Conservation (phyloP, 1,140 invertebrate genomes). For the Marisa cornuarietis region DNA sequence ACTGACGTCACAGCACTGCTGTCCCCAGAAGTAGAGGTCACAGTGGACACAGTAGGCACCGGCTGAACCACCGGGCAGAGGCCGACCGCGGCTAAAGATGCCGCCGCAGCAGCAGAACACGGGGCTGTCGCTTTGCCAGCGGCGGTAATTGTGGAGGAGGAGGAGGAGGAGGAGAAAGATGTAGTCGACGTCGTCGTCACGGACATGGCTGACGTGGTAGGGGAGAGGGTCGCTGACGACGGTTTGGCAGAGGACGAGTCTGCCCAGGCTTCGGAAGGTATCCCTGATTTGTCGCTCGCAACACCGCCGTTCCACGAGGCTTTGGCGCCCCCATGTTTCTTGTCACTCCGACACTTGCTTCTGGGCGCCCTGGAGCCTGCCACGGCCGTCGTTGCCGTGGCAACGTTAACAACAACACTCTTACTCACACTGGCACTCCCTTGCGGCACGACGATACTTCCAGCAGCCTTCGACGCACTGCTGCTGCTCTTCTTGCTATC, state of each 20-base stretch:
- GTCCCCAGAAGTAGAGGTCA: conserved; percentile 25
- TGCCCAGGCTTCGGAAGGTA: neutral
- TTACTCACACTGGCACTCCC: too few relatives aligned
- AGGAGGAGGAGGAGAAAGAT: neutral
- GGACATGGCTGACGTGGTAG: neutral
- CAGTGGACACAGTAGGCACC: conserved; percentile 22
- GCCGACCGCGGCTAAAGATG: too few relatives aligned
- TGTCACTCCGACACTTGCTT: too few relatives aligned
- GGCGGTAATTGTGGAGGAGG: neutral
- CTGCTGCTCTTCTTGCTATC: too few relatives aligned
- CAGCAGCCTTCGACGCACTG: too few relatives aligned
- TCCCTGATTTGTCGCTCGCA: too few relatives aligned
- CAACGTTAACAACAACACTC: too few relatives aligned
- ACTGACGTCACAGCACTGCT: conserved; percentile 19
- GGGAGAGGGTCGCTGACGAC: neutral
- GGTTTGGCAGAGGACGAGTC: neutral
- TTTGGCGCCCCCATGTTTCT: too few relatives aligned
- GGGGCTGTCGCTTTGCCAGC: neutral
- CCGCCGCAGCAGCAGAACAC: neutral
- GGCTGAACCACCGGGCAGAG: neutral
- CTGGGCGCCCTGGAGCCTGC: too few relatives aligned
- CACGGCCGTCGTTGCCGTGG: too few relatives aligned
- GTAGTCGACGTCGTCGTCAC: neutral
- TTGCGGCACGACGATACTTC: too few relatives aligned
- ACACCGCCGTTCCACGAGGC: too few relatives aligned